Percentiles rank a stretch among this genome's conserved stretches.
These are phyloP conservation scores for Cyphomyrmex costatus DNA, from an alignment of 1,140 invertebrate genomes.

Conservation along the genomic window DNA sequence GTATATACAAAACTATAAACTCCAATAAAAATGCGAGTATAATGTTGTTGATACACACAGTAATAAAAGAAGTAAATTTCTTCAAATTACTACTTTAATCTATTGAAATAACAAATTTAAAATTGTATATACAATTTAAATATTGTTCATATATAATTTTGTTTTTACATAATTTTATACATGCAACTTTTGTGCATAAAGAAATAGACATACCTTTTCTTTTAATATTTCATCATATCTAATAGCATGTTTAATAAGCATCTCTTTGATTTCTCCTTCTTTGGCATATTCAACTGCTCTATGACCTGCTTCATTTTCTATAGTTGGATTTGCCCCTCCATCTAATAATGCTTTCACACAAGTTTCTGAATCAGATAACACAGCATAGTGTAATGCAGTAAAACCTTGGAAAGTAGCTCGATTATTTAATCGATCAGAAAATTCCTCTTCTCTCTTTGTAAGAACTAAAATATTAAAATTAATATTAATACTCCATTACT, in stretches of 20 bases:
- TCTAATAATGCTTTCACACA: constrained; percentile 89
- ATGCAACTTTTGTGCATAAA: background rate
- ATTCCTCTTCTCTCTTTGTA: constrained; percentile 92
- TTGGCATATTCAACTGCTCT: constrained; percentile 92
- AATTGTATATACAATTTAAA: too few relatives aligned
- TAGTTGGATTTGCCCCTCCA: constrained; percentile 90
- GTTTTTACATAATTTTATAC: background rate
- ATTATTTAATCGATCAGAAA: constrained; percentile 91
- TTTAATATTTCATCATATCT: constrained; percentile 83
- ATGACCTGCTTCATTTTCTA: constrained; percentile 93
- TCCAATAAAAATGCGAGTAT: too few relatives aligned
- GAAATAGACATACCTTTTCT: constrained; percentile 79
- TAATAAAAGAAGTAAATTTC: too few relatives aligned
- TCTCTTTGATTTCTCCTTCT: constrained; percentile 87
- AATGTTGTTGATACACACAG: too few relatives aligned
- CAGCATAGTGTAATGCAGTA: constrained; percentile 96
- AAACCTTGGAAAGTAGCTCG: constrained; percentile 94
- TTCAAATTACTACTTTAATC: too few relatives aligned
- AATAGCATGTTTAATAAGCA: constrained; percentile 82
- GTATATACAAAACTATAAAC: too few relatives aligned
- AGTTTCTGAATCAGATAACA: constrained; percentile 90
- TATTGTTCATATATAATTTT: too few relatives aligned
- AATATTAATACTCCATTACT: constrained; percentile 1
- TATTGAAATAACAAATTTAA: too few relatives aligned
- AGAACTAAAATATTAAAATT: constrained; percentile 87